A percentile compares a stretch with the other conserved stretches of the same genome.
phyloP scores from a whole-genome alignment of 1,140 invertebrate genomes.

The Macrobrachium nipponense region DNA sequence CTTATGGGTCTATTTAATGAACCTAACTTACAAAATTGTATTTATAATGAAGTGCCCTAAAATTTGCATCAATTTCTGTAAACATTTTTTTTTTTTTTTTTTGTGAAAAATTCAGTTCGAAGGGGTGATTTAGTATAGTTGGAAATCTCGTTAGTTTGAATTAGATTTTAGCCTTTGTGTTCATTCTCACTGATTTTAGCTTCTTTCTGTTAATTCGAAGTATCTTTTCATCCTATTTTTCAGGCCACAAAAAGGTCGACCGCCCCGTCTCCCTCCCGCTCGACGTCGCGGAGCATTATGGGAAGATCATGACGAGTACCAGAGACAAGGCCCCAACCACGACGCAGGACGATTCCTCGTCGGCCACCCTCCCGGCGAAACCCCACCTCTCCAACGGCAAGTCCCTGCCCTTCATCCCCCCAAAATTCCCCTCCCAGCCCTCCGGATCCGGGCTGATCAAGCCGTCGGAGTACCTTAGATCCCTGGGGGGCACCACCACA shows the following conservation, averaged over 20 bases:
- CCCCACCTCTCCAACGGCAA: constrained; percentile 9
- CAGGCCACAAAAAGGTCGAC: constrained; percentile 39
- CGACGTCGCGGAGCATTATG: constrained; percentile 56
- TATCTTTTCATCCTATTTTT: background rate
- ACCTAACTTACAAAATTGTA: too few species aligned
- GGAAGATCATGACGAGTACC: constrained; percentile 35
- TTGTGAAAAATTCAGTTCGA: too few species aligned
- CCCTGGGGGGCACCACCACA: constrained; percentile 74
- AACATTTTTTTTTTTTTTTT: too few species aligned
- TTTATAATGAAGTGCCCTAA: too few species aligned
- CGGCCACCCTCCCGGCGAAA: constrained; percentile 3
- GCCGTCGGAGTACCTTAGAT: constrained; percentile 89
- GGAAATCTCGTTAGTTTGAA: too few species aligned
- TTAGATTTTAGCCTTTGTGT: background rate
- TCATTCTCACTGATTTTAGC: background rate
- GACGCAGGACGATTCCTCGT: constrained; percentile 27
- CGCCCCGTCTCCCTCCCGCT: constrained; percentile 62
- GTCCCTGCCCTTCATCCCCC: constrained; percentile 79
- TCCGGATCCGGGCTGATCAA: constrained; percentile 84
- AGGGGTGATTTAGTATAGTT: too few species aligned
- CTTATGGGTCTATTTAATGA: too few species aligned
- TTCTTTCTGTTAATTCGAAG: too few species aligned
- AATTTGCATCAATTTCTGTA: too few species aligned
- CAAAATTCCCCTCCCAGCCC: constrained; percentile 80
- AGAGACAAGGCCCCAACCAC: constrained; percentile 4